Conservation (phyloP, 2,888 invertebrate species). For the Kryphioiulus occultus region DNA sequence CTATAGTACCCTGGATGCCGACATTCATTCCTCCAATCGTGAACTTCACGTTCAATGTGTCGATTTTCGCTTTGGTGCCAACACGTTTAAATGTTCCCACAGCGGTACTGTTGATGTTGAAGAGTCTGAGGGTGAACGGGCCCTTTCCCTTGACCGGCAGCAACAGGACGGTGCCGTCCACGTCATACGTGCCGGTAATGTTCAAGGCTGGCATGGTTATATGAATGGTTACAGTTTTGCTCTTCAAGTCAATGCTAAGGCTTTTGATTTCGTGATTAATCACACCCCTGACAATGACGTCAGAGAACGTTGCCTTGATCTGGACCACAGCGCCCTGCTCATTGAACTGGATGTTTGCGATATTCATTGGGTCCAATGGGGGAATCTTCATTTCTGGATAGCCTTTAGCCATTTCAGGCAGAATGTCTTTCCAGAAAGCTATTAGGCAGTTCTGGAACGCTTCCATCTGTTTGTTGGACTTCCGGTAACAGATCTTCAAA, state of each 20-base stretch:
- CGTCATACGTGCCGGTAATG: slow-evolving; percentile 40
- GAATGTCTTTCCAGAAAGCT: background rate
- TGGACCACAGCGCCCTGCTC: slow-evolving; percentile 46
- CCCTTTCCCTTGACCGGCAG: slow-evolving; percentile 48
- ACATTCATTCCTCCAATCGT: slow-evolving; percentile 67
- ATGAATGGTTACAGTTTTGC: background rate
- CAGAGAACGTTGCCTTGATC: slow-evolving; percentile 36
- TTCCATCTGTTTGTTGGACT: background rate
- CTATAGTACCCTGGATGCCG: slow-evolving; percentile 71
- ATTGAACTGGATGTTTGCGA: slow-evolving; percentile 39
- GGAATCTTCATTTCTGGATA: slow-evolving; percentile 43
- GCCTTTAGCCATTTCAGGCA: background rate
- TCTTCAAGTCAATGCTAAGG: slow-evolving; percentile 14
- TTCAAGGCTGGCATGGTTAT: slow-evolving; percentile 42
- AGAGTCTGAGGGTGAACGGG: slow-evolving; percentile 40
- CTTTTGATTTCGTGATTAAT: background rate
- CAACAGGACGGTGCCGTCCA: slow-evolving; percentile 45
- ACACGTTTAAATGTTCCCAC: background rate
- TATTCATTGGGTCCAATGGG: slow-evolving; percentile 40
- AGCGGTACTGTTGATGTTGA: background rate
- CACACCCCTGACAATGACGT: slow-evolving; percentile 33
- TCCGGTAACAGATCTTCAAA: background rate
- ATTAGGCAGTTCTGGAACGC: background rate
- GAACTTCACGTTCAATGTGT: slow-evolving; percentile 69
- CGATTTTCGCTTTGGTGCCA: slow-evolving; percentile 61